Conservation (phyloP, 1,140 invertebrate species). For the Sycophila sp. region DNA sequence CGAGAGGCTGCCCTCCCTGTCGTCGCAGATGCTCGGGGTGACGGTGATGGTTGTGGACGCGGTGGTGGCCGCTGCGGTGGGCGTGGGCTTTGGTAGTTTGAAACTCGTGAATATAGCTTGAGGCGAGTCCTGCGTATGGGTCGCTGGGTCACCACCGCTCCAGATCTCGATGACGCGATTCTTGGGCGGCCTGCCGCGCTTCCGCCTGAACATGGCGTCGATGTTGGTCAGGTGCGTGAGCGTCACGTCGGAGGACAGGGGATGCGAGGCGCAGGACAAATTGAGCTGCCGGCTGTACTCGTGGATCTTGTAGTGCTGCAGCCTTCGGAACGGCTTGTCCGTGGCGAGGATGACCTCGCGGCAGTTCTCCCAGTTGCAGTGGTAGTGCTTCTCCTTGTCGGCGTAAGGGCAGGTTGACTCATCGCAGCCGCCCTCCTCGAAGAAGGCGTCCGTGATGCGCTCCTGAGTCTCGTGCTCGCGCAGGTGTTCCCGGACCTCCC, state of each 20-base stretch:
- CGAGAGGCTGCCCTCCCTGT: constrained; percentile 62
- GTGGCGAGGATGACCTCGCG: constrained; percentile 83
- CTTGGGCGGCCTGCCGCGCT: constrained; percentile 90
- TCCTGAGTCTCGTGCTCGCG: constrained; percentile 88
- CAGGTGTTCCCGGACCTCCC: constrained; percentile 83
- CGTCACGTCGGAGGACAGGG: constrained; percentile 71
- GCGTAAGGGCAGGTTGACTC: constrained; percentile 78
- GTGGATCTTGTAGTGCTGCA: constrained; percentile 93
- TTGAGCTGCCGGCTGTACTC: constrained; percentile 69
- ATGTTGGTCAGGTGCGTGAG: constrained; percentile 78
- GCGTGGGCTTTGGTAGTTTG: constrained; percentile 81
- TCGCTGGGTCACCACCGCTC: constrained; percentile 73
- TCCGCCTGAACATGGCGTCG: constrained; percentile 89
- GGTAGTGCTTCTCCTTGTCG: constrained; percentile 85
- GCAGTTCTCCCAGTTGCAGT: constrained; percentile 89
- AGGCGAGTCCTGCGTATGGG: constrained; percentile 74
- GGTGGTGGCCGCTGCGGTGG: constrained; percentile 42
- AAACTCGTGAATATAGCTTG: constrained; percentile 94
- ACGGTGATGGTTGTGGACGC: constrained; percentile 46
- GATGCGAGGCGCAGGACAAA: constrained; percentile 58
- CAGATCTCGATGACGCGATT: constrained; percentile 91
- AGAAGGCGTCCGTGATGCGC: constrained; percentile 84
- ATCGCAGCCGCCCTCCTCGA: constrained; percentile 75
- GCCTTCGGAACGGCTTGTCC: constrained; percentile 84
- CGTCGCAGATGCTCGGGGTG: constrained; percentile 56